Evolutionary conservation across 2,797 vertebrate species (phyloP).

Genomic region (Pteropus rufus): DNA sequence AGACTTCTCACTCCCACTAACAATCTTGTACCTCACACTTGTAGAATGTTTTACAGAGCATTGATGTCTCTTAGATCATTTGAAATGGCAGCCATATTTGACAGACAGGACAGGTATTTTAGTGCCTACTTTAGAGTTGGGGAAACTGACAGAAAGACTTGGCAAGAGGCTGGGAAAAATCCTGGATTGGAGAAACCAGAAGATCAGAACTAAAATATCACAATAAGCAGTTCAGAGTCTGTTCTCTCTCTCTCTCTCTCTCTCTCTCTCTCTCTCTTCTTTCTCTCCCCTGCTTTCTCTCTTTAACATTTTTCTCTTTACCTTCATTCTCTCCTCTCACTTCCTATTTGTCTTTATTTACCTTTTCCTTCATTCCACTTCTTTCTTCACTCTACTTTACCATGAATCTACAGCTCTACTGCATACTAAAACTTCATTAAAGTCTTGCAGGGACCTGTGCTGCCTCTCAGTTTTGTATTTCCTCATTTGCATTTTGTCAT

Average conservation of each 20-base stretch:
- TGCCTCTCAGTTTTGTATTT: background rate
- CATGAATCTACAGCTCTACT: background rate
- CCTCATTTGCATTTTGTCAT: background rate
- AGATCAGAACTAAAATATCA: background rate
- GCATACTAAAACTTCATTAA: background rate
- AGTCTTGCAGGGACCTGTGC: background rate
- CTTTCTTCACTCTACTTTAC: background rate
- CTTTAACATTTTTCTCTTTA: background rate
- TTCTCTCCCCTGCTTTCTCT: background rate
- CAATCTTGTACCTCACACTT: background rate
- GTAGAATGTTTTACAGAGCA: background rate
- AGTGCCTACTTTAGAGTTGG: background rate
- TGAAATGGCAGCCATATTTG: background rate
- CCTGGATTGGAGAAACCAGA: background rate
- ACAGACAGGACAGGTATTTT: background rate
- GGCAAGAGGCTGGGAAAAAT: background rate
- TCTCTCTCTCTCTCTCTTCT: background rate
- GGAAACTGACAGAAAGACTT: background rate
- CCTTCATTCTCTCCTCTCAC: background rate
- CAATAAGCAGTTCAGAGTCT: background rate
- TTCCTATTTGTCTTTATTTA: background rate
- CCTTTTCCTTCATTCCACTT: background rate
- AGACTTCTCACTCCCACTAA: background rate
- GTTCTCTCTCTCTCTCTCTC: accelerated
- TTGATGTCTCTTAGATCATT: background rate